Evolutionary conservation across 2,888 invertebrate genomes (phyloP), one percentile per base, ranked within the genome.

Genomic region (Brachylomia viminalis): DNA sequence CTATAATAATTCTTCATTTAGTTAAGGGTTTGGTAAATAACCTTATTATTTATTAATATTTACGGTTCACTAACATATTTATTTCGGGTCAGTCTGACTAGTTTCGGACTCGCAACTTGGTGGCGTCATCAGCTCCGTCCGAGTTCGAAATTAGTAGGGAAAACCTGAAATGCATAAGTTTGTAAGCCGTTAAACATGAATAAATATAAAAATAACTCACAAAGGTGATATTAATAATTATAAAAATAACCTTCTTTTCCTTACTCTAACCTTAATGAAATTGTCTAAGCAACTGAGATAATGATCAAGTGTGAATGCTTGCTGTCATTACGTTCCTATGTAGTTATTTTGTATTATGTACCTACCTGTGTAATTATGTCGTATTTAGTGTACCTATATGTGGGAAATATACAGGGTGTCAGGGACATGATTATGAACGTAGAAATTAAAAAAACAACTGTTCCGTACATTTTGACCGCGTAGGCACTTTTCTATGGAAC

Each of bases 21-120:
- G 49, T 61, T 74, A 71, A 56, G 42, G 71, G 58, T 71, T 74
- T 66, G 74, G 72, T 77, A 59, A 62, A 56, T 83, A 75, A 82
- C 30, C 0, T 33, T 33, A 56, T 38, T 54, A 27, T 52, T 33
- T 20, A 33, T 66, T 59, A 4, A 66, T 61, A 23, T 70, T 58
- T 27, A 33, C 33, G 42, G 56, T 65, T 78, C 0, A 23, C 7
- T 45, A 0, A 6, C 0, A 23, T 62, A 10, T 15, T 42, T 42
- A 11, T 42, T 77, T 77, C 4, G 8, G 15, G 2, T 6, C 20
- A 8, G 0, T 0, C 15, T 15, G 54, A 42, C 10, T 56, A 49
- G 20, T 56, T 49, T 27, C 33, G 23, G 27, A 17, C 7, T 78
- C 15, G 54, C 3, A 3, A 30, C 27, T 54, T 38, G 38, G 5